Conservation (phyloP, 2,888 invertebrate genomes). For the Nemurella pictetii region DNA sequence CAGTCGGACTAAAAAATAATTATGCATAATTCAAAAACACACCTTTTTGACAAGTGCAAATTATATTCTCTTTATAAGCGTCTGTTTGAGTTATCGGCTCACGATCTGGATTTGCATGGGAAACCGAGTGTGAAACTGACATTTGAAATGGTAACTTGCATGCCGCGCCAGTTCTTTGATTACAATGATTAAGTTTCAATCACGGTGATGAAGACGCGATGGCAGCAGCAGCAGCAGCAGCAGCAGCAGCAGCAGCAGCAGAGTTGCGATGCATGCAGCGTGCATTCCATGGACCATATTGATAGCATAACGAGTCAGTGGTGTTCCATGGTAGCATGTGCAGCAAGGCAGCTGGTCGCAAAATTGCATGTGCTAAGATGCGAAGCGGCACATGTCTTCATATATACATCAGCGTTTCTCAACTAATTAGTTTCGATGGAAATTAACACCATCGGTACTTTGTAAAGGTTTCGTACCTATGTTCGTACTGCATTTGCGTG, state of each 20-base stretch:
- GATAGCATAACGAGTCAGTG: background rate
- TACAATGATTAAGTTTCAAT: background rate
- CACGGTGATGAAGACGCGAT: background rate
- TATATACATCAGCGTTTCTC: background rate
- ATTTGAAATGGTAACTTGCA: background rate
- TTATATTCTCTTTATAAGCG: background rate
- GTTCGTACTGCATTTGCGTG: background rate
- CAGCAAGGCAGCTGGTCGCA: background rate
- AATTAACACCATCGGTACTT: background rate
- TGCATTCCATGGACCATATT: background rate
- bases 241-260: background rate
- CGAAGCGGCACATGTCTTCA: background rate
- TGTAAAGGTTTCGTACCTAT: background rate
- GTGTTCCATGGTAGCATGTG: background rate
- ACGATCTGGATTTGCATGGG: slow-evolving; percentile 11
- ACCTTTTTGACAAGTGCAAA: slow-evolving; percentile 9
- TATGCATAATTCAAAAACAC: background rate
- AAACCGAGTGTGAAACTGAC: slow-evolving; percentile 24
- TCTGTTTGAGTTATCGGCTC: background rate
- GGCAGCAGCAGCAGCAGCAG: background rate
- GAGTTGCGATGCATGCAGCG: background rate
- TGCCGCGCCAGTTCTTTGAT: background rate
- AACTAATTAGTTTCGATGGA: background rate
- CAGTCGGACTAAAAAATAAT: background rate
- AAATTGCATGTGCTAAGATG: background rate